phyloP scores from a whole-genome alignment of 2,888 invertebrate species.

The Cerastis leucographa region DNA sequence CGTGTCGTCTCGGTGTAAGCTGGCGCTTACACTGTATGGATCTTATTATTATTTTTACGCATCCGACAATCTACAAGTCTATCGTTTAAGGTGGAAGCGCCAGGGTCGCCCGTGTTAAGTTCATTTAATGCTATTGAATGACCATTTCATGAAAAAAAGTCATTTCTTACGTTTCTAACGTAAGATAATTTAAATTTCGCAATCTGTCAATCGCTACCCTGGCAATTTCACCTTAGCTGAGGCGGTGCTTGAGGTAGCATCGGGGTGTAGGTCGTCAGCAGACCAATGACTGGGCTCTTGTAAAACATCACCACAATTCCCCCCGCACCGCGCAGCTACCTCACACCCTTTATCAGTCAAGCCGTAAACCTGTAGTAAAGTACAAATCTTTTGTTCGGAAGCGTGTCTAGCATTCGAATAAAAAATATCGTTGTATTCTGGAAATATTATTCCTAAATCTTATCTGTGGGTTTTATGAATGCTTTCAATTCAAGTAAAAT shows the following conservation, averaged over 20 bases:
- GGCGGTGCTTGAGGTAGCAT: neutral
- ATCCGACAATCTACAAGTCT: neutral
- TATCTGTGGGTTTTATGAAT: neutral
- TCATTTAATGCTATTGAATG: no score
- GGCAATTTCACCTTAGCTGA: neutral
- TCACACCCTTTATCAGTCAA: neutral
- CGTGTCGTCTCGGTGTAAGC: no score
- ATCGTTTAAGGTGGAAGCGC: neutral
- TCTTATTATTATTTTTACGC: slow-evolving; percentile 2
- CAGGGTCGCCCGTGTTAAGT: no score
- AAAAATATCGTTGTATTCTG: slow-evolving; percentile 3
- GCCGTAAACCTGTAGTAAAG: neutral
- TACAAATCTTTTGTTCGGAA: neutral
- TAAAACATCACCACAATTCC: neutral
- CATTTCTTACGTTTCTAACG: no score
- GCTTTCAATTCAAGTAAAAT: neutral
- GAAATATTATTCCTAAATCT: slow-evolving; percentile 6
- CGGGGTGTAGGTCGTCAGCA: neutral
- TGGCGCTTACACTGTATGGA: slow-evolving; percentile 8
- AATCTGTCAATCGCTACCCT: no score
- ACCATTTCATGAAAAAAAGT: no score
- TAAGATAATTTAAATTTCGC: no score
- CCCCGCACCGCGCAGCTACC: neutral
- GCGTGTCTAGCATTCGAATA: neutral
- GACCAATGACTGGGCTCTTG: neutral